These are phyloP conservation scores for Hydrotaea diabolus DNA, from an alignment of 2,888 invertebrate species.

Conservation along the genomic window DNA sequence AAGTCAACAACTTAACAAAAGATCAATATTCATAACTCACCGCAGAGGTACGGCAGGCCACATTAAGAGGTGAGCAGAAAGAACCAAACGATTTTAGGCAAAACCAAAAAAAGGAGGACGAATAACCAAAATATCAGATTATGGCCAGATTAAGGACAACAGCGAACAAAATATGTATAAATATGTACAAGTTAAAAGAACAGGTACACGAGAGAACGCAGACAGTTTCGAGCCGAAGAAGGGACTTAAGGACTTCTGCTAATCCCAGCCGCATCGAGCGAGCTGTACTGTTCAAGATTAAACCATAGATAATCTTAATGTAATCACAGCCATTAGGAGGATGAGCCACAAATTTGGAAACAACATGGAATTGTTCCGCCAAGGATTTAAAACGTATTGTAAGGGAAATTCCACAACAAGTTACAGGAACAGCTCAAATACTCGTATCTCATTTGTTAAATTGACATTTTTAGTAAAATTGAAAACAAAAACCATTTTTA, in stretches of 20 bases:
- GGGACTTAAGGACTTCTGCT: too few relatives aligned
- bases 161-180: conserved; percentile 32
- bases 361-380: neutral
- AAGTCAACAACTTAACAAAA: conserved; percentile 71
- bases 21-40: conserved; percentile 12
- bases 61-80: too few relatives aligned
- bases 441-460: neutral
- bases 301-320: conserved; percentile 74
- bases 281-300: conserved; percentile 34
- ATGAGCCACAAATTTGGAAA: conserved; percentile 64
- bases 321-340: conserved; percentile 76
- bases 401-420: conserved; percentile 40
- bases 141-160: conserved; percentile 36
- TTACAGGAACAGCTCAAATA: conserved; percentile 21
- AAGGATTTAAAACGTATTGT: neutral
- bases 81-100: neutral
- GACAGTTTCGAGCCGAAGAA: too few relatives aligned
- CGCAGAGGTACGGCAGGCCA: too few relatives aligned
- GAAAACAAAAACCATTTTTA: neutral
- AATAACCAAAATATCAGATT: conserved; percentile 59
- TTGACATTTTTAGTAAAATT: conserved; percentile 32
- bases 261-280: too few relatives aligned
- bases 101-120: conserved; percentile 34
- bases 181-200: neutral
- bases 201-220: conserved; percentile 43